Conservation (phyloP, 2,113 vertebrate species). For the Protobothrops mucrosquamatus region DNA sequence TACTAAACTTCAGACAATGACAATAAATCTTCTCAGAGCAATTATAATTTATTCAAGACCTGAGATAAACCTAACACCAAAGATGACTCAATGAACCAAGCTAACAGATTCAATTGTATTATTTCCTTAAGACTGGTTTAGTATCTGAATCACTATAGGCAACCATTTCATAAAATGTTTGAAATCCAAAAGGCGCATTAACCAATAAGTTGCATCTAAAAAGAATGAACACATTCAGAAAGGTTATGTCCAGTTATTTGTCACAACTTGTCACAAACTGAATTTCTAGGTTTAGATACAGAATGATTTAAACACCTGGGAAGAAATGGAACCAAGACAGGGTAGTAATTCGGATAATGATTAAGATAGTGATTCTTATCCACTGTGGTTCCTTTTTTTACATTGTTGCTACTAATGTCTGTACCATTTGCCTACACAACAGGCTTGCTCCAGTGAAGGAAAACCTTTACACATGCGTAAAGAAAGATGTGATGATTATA, state of each 20-base stretch:
- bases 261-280: background rate
- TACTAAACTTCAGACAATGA: background rate
- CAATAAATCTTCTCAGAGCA: background rate
- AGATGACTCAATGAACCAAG: background rate
- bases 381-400: background rate
- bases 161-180: background rate
- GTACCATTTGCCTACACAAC: background rate
- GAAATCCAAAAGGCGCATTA: background rate
- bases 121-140: background rate
- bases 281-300: background rate
- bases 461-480: background rate
- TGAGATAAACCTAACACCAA: background rate
- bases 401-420: background rate
- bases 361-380: background rate
- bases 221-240: background rate
- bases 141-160: background rate
- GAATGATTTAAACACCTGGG: background rate
- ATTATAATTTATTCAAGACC: background rate
- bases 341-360: background rate
- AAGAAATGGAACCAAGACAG: background rate
- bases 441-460: background rate
- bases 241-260: background rate
- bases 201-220: background rate
- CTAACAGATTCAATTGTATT: background rate
- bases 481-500: background rate